phyloP scores from a whole-genome alignment of 2,888 invertebrate species.

The Tenthredo mesomela region DNA sequence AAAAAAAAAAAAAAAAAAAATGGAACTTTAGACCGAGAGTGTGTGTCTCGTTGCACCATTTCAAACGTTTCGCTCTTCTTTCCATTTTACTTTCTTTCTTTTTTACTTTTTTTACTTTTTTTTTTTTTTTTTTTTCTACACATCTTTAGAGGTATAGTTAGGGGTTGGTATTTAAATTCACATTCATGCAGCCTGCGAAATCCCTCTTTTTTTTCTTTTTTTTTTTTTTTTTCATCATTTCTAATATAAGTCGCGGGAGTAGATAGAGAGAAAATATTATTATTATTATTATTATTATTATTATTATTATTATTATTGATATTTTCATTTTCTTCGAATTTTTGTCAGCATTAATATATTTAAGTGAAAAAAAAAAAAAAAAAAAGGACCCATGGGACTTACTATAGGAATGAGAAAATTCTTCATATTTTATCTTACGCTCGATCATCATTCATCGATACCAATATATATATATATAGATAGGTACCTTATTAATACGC shows the following conservation, averaged over 20 bases:
- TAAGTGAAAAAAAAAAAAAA: too few species aligned
- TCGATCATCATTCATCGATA: neutral
- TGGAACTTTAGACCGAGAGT: neutral
- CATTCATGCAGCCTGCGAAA: neutral
- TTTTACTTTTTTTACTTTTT: neutral
- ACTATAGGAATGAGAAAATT: neutral
- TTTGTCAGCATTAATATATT: too few species aligned
- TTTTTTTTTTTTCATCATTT: too few species aligned
- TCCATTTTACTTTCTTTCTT: neutral
- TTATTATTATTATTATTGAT: too few species aligned
- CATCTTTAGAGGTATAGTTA: neutral
- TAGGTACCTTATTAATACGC: neutral
- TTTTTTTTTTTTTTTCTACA: neutral
- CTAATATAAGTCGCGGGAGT: neutral
- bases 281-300: too few species aligned
- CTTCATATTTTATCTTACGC: neutral
- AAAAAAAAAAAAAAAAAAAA: neutral
- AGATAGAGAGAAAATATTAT: too few species aligned
- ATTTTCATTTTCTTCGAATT: too few species aligned
- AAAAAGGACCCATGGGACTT: neutral
- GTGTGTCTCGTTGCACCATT: neutral
- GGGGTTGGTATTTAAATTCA: neutral
- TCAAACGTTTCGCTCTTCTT: conserved; percentile 6
- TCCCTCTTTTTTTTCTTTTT: too few species aligned
- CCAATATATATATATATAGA: neutral